Evolutionary conservation across 2,113 vertebrate genomes (phyloP), one percentile per base, ranked within the genome.

Genomic region (Holacanthus passer): DNA sequence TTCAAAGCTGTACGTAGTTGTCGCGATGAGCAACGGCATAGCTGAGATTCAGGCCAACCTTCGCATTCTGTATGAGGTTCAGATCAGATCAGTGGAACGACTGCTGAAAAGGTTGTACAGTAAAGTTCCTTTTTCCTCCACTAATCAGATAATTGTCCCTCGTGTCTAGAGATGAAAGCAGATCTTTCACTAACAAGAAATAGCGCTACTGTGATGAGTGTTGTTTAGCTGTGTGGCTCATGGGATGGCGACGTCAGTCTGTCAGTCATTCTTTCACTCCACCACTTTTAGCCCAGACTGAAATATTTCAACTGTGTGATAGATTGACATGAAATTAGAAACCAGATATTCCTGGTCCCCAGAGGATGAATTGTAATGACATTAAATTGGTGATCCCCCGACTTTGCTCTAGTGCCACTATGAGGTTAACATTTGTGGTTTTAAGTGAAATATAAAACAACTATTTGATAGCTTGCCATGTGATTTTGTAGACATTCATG

Each of bases 1-100:
- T 72, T 92, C 89, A 90, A 31, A 29, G 27, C 10, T 56, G 56
- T 69, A 65, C 11, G 35, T 39, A 39, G 50, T 17, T 67, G 65
- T 73, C 22, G 12, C 50, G 10, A 60, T 52, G 29, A 2, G 24
- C 16, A 66, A 75, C 37, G 22, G 47, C 71, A 43, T 45, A 74
- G 47, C 56, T 43, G 20, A 72, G 35, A 53, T 35, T 79, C 37
- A 77, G 37, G 67, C 9, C 37, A 56, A 29, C 47, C 47, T 32
- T 52, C 60, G 22, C 70, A 56, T 63, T 68, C 35, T 37, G 48
- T 29, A 43, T 79, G 11, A 60, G n/a, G n/a, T n/a, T n/a, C n/a
- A n/a, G 14, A 39, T 50, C 13, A 39, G 24, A 78, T 78, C 45
- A 66, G 29, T 22, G 3, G 19, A 78, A 37, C 48, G 17, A 17